Conservation (phyloP, 1,140 invertebrate species). For the Macrobrachium nipponense region DNA sequence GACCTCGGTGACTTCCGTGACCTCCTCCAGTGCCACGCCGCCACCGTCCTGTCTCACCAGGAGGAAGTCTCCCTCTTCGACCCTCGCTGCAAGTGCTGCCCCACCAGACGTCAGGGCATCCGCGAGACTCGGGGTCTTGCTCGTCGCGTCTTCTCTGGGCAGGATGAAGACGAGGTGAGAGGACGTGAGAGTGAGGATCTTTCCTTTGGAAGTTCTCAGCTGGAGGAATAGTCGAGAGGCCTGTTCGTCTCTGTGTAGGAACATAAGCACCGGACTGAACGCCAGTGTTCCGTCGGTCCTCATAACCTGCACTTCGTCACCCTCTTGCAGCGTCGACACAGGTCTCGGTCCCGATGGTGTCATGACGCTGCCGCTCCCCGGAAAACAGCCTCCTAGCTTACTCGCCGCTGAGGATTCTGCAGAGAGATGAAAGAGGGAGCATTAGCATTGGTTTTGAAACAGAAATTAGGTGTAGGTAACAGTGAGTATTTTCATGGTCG, state of each 20-base stretch:
- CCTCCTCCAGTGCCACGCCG: constrained; percentile 73
- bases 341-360: constrained; percentile 71
- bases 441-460: not conserved
- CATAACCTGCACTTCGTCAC: constrained; percentile 85
- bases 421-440: constrained; percentile 67
- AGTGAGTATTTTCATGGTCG: not conserved
- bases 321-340: constrained; percentile 77
- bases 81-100: constrained; percentile 68
- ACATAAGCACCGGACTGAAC: constrained; percentile 89
- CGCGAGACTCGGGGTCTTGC: constrained; percentile 17
- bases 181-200: constrained; percentile 82
- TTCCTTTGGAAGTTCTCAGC: constrained; percentile 78
- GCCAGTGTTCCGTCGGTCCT: constrained; percentile 75
- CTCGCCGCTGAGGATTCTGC: constrained; percentile 90
- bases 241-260: constrained; percentile 83
- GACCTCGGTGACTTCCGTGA: constrained; percentile 74
- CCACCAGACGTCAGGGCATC: constrained; percentile 40
- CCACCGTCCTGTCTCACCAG: constrained; percentile 65
- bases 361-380: constrained; percentile 74
- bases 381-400: constrained; percentile 86
- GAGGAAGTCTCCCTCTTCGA: constrained; percentile 68
- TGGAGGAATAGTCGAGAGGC: constrained; percentile 79
- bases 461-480: not conserved
- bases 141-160: constrained; percentile 1
- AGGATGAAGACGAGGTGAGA: constrained; percentile 79